These are phyloP conservation scores for Tipula unca DNA, from an alignment of 2,888 invertebrate species.

Conservation along the genomic window DNA sequence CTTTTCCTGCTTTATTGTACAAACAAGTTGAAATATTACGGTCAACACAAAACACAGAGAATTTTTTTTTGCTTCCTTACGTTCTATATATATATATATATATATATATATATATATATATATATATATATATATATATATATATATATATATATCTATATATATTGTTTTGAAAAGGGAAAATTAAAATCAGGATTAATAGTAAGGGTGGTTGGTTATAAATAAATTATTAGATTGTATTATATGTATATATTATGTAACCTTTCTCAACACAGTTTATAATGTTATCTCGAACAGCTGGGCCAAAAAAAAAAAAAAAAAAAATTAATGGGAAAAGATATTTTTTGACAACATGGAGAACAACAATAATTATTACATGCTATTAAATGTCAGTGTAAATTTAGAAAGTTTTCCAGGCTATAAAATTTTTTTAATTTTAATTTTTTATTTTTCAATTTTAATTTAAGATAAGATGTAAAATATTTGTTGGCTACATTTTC, in stretches of 20 bases:
- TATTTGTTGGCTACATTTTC: no score
- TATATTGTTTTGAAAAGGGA: neutral
- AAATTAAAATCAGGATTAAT: neutral
- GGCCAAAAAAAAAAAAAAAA: neutral
- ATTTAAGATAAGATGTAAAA: neutral
- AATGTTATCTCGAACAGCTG: neutral
- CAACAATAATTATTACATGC: neutral
- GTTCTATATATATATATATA: no score
- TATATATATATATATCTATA: no score
- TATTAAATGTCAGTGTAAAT: neutral
- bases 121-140: no score
- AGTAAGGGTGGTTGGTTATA: conserved; percentile 8
- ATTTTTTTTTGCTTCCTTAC: neutral
- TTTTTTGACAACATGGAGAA: neutral
- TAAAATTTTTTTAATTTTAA: neutral
- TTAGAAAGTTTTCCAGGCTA: neutral
- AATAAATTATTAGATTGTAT: conserved; percentile 14
- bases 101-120: no score
- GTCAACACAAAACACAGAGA: neutral
- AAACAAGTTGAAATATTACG: conserved; percentile 8
- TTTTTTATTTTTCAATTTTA: neutral
- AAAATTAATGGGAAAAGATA: neutral
- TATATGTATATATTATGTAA: neutral
- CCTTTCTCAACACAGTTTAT: conserved; percentile 8
- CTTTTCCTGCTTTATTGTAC: neutral